Conservation (phyloP, 2,113 vertebrate genomes). For the Lampris incognitus region DNA sequence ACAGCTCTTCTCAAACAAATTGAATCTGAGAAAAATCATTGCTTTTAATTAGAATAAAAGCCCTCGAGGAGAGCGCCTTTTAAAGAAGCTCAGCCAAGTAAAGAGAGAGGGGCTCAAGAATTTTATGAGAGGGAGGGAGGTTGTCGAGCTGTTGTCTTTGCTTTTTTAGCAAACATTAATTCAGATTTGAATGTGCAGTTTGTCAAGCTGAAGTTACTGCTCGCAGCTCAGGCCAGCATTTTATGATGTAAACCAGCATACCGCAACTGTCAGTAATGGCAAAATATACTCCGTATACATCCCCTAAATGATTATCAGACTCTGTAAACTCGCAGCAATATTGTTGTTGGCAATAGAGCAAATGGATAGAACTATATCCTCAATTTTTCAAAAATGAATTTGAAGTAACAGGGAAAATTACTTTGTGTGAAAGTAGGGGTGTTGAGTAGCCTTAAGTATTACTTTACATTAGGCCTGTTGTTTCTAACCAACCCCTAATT, state of each 20-base stretch:
- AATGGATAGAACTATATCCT: too few relatives aligned
- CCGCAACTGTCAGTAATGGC: background rate
- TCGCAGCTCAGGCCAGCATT: constrained; percentile 24
- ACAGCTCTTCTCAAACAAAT: constrained; percentile 78
- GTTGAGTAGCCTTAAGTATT: too few relatives aligned
- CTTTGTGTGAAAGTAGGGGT: too few relatives aligned
- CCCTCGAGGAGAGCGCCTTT: constrained; percentile 74
- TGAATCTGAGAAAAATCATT: constrained; percentile 85
- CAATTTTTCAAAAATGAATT: too few relatives aligned
- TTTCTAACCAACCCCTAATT: too few relatives aligned
- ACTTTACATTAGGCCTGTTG: too few relatives aligned
- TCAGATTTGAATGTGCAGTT: constrained; percentile 55
- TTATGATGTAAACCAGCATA: constrained; percentile 28
- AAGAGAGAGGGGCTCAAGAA: constrained; percentile 54
- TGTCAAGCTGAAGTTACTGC: constrained; percentile 42
- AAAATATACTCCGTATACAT: background rate
- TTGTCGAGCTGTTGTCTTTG: constrained; percentile 57
- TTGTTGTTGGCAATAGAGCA: background rate
- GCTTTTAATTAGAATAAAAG: constrained; percentile 93
- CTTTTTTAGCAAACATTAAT: constrained; percentile 62
- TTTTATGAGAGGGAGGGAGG: constrained; percentile 66
- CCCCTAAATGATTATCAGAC: too few relatives aligned
- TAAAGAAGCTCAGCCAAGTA: constrained; percentile 57
- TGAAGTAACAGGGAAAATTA: too few relatives aligned
- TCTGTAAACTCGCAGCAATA: background rate